Percentiles rank a stretch among this genome's conserved stretches.
phyloP scores from a whole-genome alignment of 2,888 invertebrate species.

The Oscheius myriophilus region DNA sequence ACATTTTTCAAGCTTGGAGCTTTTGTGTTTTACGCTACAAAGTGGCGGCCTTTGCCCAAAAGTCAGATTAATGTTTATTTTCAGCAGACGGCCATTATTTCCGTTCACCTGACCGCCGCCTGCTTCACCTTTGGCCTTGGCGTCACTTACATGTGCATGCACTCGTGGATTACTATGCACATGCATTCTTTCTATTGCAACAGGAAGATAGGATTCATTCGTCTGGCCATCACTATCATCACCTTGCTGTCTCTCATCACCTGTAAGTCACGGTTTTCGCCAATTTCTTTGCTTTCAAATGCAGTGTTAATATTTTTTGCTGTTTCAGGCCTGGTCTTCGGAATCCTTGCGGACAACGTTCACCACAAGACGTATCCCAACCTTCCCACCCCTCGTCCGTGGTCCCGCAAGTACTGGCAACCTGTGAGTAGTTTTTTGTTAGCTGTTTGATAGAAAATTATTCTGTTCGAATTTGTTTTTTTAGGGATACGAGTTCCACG shows the following conservation, averaged over 20 bases:
- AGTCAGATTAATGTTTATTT: too few species aligned
- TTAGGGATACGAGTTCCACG: constrained; percentile 78
- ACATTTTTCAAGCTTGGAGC: too few species aligned
- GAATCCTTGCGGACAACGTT: constrained; percentile 48
- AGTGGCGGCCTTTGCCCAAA: too few species aligned
- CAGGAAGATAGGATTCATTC: constrained; percentile 42
- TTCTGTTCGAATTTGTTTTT: constrained; percentile 32
- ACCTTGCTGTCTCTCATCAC: constrained; percentile 44
- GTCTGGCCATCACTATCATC: constrained; percentile 43
- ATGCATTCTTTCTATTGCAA: constrained; percentile 33
- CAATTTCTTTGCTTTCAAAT: not conserved
- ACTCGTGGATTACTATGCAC: constrained; percentile 35
- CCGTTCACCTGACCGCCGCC: constrained; percentile 62
- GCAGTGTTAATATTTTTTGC: too few species aligned
- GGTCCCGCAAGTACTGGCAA: constrained; percentile 56
- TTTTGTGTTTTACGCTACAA: too few species aligned
- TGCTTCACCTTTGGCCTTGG: constrained; percentile 60
- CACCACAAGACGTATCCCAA: constrained; percentile 63
- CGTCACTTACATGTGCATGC: constrained; percentile 57
- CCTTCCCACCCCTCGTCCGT: constrained; percentile 66
- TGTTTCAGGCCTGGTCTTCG: constrained; percentile 62
- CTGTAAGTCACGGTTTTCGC: constrained; percentile 39
- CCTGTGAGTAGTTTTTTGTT: too few species aligned
- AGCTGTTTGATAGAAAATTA: not conserved
- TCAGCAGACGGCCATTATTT: constrained; percentile 66